These are phyloP conservation scores for Drosophila micromelanica DNA, from an alignment of 1,140 invertebrate species.

Conservation along the genomic window DNA sequence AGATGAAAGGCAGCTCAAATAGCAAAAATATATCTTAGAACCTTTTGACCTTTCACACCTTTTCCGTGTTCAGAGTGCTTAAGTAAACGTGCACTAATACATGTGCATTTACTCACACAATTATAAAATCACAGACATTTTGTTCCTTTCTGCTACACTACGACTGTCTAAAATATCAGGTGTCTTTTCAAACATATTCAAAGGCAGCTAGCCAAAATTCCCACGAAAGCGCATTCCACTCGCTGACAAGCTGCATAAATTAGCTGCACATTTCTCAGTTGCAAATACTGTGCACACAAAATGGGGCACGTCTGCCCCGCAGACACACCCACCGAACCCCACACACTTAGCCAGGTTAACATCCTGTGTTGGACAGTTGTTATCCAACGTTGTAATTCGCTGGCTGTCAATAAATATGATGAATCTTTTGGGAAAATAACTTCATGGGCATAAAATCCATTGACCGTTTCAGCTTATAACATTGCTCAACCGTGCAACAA, in stretches of 20 bases:
- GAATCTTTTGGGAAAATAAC: slow-evolving; percentile 3
- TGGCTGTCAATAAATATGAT: slow-evolving; percentile 34
- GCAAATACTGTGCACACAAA: slow-evolving; percentile 67
- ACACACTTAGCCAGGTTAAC: slow-evolving; percentile 11
- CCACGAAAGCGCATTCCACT: slow-evolving; percentile 54
- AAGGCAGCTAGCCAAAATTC: slow-evolving; percentile 39
- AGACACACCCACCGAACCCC: background rate
- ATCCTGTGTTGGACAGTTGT: slow-evolving; percentile 23
- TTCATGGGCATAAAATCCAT: slow-evolving; percentile 6
- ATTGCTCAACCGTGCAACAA: slow-evolving; percentile 45
- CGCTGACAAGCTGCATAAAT: slow-evolving; percentile 46
- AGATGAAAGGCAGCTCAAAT: too few species aligned
- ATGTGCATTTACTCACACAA: background rate
- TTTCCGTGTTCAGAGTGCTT: background rate
- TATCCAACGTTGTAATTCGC: slow-evolving; percentile 31
- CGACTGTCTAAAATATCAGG: background rate
- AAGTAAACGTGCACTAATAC: background rate
- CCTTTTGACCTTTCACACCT: too few species aligned
- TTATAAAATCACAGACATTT: too few species aligned
- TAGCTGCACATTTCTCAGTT: slow-evolving; percentile 51
- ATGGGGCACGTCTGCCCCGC: slow-evolving; percentile 62
- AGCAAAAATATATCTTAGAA: too few species aligned
- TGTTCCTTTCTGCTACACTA: background rate
- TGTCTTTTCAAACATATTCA: background rate
- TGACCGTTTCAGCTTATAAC: slow-evolving; percentile 31